Evolutionary conservation across 1,140 invertebrate genomes (phyloP), one percentile per base, ranked within the genome.

Genomic region (Aricia agestis): DNA sequence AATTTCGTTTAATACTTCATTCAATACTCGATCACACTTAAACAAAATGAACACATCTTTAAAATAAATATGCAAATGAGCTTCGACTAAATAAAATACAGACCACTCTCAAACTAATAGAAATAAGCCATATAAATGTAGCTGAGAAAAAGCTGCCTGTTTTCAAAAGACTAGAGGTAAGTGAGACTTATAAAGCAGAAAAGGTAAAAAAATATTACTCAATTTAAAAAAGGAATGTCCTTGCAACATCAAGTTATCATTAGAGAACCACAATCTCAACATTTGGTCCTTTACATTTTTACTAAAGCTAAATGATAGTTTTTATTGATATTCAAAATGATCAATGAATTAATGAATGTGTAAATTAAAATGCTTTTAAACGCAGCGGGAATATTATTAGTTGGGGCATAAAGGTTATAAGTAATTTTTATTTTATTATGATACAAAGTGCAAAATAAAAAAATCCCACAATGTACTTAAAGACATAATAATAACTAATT

Each of bases 1-100:
- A 52, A 52, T 52, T 52, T 52, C 45, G 45, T 52, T 52, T 52
- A 52, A 52, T 52, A 13, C 45, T 52, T 52, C 45, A 52, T 52
- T 52, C 11, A 4, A 52, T 11, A 52, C 45, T 13, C 45, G 3
- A 11, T 13, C 45, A 52, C 10, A 52, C 45, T 52, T 52, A 52
- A 15, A 52, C 45, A 52, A 52, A 52, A 52, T 52, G 45, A 52
- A 52, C 45, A 52, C 45, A 52, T 52, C 10, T 52, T 13, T 9
- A 52, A 25, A 52, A 52, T 52, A 52, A 52, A 52, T 52, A 13
- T 52, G 45, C 45, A 52, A 52, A 52, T 52, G 45, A 52, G 45
- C 9, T 36, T 7, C 6, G 9, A 7, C 36, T 36, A 5, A 36
- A 36, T 9, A 36, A 36, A 36, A 36, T 36, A 36, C 45, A 11